These are phyloP conservation scores for Lepus europaeus DNA, from an alignment of 2,113 vertebrate species.

Conservation along the genomic window DNA sequence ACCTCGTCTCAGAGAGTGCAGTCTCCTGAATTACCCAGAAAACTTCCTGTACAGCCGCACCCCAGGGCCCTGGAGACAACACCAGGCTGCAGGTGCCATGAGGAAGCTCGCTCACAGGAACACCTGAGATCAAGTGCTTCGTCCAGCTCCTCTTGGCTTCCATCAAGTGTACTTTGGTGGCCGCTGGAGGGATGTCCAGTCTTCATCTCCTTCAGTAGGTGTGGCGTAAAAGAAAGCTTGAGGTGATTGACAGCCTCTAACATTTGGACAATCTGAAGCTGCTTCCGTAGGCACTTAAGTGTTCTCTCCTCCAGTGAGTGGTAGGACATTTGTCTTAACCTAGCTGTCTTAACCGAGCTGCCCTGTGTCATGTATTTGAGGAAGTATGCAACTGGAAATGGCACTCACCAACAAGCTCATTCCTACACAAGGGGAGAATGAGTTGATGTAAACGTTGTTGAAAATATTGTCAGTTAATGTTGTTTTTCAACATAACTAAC, in stretches of 20 bases:
- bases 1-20: not conserved
- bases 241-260: not conserved
- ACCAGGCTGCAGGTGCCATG: not conserved
- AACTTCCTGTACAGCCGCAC: not conserved
- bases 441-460: not conserved
- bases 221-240: not conserved
- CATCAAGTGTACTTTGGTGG: not conserved
- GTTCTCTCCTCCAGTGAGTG: not conserved
- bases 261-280: not conserved
- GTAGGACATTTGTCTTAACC: not conserved
- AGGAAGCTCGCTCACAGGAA: not conserved
- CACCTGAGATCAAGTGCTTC: not conserved
- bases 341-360: not conserved
- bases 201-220: not conserved
- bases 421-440: not conserved
- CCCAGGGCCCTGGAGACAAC: not conserved
- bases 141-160: not conserved
- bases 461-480: not conserved
- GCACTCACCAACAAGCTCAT: not conserved
- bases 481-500: constrained; percentile 5
- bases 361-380: not conserved
- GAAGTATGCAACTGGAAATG: not conserved
- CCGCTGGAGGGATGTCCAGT: not conserved
- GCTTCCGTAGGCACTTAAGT: not conserved
- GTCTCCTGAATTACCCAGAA: not conserved